Evolutionary conservation across 2,888 invertebrate genomes (phyloP).

Genomic region (Hirtodrosophila histrioides): DNA sequence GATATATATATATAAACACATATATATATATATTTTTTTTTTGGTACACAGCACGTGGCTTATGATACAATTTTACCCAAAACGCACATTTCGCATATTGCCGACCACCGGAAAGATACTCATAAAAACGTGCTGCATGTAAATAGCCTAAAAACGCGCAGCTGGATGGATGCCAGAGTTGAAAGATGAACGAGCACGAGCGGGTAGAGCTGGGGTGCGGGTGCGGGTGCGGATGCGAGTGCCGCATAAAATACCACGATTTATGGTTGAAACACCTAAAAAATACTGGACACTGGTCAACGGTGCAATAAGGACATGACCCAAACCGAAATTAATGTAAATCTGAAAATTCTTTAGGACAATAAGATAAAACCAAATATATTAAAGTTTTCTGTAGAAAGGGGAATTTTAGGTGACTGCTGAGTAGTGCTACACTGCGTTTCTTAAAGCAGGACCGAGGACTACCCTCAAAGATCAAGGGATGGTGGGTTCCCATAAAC

Average conservation of each 20-base stretch:
- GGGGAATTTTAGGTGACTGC: no score
- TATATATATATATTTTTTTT: slow-evolving; percentile 11
- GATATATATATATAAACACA: slow-evolving; percentile 16
- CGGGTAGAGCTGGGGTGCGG: not conserved
- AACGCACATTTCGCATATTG: slow-evolving; percentile 69
- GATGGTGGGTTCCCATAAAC: no score
- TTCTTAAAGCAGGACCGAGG: no score
- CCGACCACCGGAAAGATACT: slow-evolving; percentile 56
- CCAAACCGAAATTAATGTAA: not conserved
- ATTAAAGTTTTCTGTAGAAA: no score
- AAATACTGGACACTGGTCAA: slow-evolving; percentile 32
- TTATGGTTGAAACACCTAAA: slow-evolving; percentile 48
- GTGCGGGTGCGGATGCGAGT: not conserved
- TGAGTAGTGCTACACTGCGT: no score
- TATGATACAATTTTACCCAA: slow-evolving; percentile 75
- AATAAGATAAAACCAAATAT: no score
- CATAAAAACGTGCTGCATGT: slow-evolving; percentile 68
- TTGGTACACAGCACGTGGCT: slow-evolving; percentile 64
- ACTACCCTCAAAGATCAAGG: no score
- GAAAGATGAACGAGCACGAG: slow-evolving; percentile 2
- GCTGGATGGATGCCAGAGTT: slow-evolving; percentile 37
- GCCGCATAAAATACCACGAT: slow-evolving; percentile 48
- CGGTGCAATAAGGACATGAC: not conserved
- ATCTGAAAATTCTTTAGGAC: not conserved
- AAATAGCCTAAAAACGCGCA: slow-evolving; percentile 43